A percentile compares a stretch with the other conserved stretches of the same genome.
phyloP scores from a whole-genome alignment of 2,888 invertebrate species.

The Melieria crassipennis region DNA sequence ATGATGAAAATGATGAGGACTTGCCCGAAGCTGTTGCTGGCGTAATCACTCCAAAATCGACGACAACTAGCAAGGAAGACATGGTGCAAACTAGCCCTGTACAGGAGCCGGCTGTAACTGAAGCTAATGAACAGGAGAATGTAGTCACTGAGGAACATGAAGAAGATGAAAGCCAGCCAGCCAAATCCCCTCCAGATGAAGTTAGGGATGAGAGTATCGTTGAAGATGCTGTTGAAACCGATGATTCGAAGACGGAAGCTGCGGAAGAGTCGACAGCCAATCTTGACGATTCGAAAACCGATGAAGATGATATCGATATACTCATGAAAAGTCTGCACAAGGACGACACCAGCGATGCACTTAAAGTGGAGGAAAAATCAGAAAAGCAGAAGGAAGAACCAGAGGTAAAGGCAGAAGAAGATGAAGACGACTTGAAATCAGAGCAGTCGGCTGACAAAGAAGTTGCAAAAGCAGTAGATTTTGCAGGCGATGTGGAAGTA shows the following conservation, averaged over 20 bases:
- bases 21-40: conserved; percentile 40
- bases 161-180: conserved; percentile 6
- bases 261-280: conserved; percentile 13
- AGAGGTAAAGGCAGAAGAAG: neutral
- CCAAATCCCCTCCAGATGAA: neutral
- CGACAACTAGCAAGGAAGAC: neutral
- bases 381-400: conserved; percentile 11
- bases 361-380: neutral
- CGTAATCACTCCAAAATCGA: conserved; percentile 15
- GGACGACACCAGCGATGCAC: conserved; percentile 37
- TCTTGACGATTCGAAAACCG: conserved; percentile 32
- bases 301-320: conserved; percentile 56
- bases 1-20: conserved; percentile 63
- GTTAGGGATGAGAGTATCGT: neutral
- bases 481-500: neutral
- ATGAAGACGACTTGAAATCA: neutral
- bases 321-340: conserved; percentile 56
- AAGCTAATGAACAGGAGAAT: conserved; percentile 45
- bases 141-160: neutral
- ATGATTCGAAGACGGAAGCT: conserved; percentile 51
- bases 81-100: conserved; percentile 1
- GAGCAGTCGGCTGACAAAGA: neutral
- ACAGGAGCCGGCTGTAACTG: conserved; percentile 8
- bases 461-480: neutral
- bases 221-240: conserved; percentile 39